Evolutionary conservation across 2,113 vertebrate species (phyloP), one percentile per base, ranked within the genome.

Genomic region (Dicaeum eximium): DNA sequence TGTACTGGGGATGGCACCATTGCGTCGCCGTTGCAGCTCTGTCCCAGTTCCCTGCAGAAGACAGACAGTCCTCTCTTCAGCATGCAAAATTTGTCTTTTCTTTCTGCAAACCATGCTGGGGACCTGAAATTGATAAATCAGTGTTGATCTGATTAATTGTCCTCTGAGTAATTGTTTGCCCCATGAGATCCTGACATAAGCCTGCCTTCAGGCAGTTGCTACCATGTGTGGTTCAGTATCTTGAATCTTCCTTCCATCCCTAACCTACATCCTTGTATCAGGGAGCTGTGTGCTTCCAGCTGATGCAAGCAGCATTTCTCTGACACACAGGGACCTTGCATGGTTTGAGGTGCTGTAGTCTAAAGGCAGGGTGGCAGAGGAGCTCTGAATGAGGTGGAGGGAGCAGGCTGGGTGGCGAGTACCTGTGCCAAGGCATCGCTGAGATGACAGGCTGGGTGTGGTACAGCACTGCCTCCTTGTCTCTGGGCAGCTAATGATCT

Each of bases 21-120:
- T 58, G 54, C 1, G 0, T 72, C 54, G 60, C 44, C 40, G 27
- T 45, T 1, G 1, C 87, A n/a, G 54, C 1, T 1, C 18, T 86
- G 66, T n/a, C 28, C 71, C 18, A 38, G n/a, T 75, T 94, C 25
- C 25, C 17, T 67, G 7, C 21, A 61, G 42, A 31, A 44, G 7
- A 7, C 13, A 33, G 56, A 11, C 30, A 50, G 28, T 33, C 15
- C 1, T 89, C 27, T 88, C 25, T 69, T 47, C 51, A 51, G 44
- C 48, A 14, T 9, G 35, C 17, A 35, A 23, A 74, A 66, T 47
- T 47, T 56, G 51, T 18, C 33, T 81, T 80, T 84, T 37, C 30
- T 51, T 85, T 53, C 48, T 75, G n/a, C 40, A 64, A 66, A 16
- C 47, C 11, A 0, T 81, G 24, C 45, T 81, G 56, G 27, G 13